Evolutionary conservation across 2,888 invertebrate genomes (phyloP).

Genomic region (Leptogaster cylindrica): DNA sequence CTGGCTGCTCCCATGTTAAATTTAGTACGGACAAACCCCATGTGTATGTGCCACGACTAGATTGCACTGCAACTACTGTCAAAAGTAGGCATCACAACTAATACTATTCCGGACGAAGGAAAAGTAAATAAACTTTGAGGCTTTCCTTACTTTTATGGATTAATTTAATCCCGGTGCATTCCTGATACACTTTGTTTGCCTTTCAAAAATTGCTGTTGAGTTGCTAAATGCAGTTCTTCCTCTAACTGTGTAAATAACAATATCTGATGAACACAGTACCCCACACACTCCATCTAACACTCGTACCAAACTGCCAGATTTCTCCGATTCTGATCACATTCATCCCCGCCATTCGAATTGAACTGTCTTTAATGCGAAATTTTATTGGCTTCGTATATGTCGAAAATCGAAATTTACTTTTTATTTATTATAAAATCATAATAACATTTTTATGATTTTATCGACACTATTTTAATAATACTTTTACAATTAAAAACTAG

Average conservation of each 20-base stretch:
- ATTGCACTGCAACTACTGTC: slow-evolving; percentile 26
- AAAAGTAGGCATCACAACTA: slow-evolving; percentile 20
- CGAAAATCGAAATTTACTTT: too few relatives aligned
- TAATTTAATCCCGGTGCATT: neutral
- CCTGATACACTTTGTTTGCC: neutral
- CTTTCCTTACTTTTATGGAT: slow-evolving; percentile 20
- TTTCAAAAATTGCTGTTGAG: neutral
- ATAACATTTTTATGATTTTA: too few relatives aligned
- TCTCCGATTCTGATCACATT: neutral
- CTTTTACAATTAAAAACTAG: too few relatives aligned
- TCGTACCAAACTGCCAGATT: slow-evolving; percentile 30
- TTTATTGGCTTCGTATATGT: too few relatives aligned
- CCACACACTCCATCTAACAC: slow-evolving; percentile 13
- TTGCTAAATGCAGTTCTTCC: neutral
- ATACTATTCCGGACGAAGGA: neutral
- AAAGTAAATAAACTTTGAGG: neutral
- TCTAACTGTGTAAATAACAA: slow-evolving; percentile 35
- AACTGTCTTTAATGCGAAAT: too few relatives aligned
- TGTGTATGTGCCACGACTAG: slow-evolving; percentile 31
- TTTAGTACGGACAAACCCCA: slow-evolving; percentile 32
- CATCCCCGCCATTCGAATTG: slow-evolving; percentile 2
- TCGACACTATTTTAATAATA: too few relatives aligned
- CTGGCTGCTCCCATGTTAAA: slow-evolving; percentile 14
- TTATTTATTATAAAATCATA: too few relatives aligned
- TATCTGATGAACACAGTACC: neutral